These are phyloP conservation scores for Nomada fucata DNA, from an alignment of 2,888 invertebrate genomes.

Conservation along the genomic window DNA sequence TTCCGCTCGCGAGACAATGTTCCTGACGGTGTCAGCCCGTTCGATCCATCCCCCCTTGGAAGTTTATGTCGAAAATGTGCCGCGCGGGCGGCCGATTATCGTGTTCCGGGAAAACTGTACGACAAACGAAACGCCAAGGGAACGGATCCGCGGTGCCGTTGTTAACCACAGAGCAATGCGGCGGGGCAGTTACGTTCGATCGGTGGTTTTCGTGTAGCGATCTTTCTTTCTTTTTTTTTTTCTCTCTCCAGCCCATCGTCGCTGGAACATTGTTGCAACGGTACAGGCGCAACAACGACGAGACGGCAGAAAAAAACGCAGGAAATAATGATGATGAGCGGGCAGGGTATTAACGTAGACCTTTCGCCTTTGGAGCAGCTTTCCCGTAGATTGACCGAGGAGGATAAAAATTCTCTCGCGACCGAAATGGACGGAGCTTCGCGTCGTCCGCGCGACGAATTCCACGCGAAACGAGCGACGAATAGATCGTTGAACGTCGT, in stretches of 20 bases:
- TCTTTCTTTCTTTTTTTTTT: slow-evolving; percentile 23
- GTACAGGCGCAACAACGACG: slow-evolving; percentile 22
- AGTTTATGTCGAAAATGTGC: not conserved
- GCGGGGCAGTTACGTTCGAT: slow-evolving; percentile 30
- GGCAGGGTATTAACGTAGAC: slow-evolving; percentile 45
- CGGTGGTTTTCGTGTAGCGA: slow-evolving; percentile 45
- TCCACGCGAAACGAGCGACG: not conserved
- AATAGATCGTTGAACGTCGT: not conserved
- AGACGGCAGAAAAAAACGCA: slow-evolving; percentile 8
- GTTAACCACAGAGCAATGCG: slow-evolving; percentile 27
- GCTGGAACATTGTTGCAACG: slow-evolving; percentile 44
- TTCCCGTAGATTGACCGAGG: slow-evolving; percentile 29
- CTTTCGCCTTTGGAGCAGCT: slow-evolving; percentile 38
- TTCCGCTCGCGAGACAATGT: too few relatives aligned
- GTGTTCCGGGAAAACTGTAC: not conserved
- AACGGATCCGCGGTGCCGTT: slow-evolving; percentile 39
- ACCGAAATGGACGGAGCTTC: slow-evolving; percentile 22
- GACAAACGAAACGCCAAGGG: slow-evolving; percentile 2
- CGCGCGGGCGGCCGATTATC: not conserved
- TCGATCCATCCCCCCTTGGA: too few relatives aligned
- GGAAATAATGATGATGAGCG: slow-evolving; percentile 48
- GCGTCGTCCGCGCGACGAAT: slow-evolving; percentile 2
- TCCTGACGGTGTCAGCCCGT: too few relatives aligned
- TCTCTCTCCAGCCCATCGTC: too few relatives aligned
- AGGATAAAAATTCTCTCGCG: slow-evolving; percentile 2